These are phyloP conservation scores for Diarsia rubi DNA, from an alignment of 2,888 invertebrate genomes.

Conservation along the genomic window DNA sequence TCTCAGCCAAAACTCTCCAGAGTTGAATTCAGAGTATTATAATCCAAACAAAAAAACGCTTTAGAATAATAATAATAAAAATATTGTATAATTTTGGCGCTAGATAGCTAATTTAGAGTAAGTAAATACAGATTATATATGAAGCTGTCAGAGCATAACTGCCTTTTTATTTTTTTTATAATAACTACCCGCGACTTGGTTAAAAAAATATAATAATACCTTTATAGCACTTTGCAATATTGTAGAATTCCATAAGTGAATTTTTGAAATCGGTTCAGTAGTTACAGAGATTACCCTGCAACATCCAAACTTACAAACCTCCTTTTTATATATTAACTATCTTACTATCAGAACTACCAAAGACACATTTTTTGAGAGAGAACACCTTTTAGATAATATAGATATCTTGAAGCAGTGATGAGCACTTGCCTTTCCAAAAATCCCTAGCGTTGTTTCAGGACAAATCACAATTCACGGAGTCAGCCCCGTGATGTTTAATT, in stretches of 20 bases:
- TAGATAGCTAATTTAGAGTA: constrained; percentile 57
- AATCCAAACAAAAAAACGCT: constrained; percentile 32
- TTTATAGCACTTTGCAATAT: neutral
- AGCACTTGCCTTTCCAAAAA: neutral
- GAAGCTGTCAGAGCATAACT: constrained; percentile 28
- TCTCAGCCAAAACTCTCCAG: neutral
- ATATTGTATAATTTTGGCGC: constrained; percentile 47
- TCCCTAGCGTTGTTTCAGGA: neutral
- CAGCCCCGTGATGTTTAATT: too few relatives aligned
- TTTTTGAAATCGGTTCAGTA: neutral
- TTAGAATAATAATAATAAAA: constrained; percentile 30
- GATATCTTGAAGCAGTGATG: neutral
- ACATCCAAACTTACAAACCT: neutral
- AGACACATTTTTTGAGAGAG: neutral
- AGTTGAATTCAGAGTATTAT: constrained; percentile 1
- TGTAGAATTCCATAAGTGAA: neutral
- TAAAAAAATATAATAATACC: neutral
- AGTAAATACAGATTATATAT: constrained; percentile 48
- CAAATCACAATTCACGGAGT: too few relatives aligned
- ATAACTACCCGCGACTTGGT: neutral
- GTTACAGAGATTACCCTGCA: neutral
- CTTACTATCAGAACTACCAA: neutral
- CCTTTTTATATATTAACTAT: neutral
- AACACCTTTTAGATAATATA: neutral
- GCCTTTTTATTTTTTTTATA: constrained; percentile 25